Percentiles rank a stretch among this genome's conserved stretches.
These are phyloP conservation scores for Anastatus disparis DNA, from an alignment of 1,140 invertebrate species.

Conservation along the genomic window DNA sequence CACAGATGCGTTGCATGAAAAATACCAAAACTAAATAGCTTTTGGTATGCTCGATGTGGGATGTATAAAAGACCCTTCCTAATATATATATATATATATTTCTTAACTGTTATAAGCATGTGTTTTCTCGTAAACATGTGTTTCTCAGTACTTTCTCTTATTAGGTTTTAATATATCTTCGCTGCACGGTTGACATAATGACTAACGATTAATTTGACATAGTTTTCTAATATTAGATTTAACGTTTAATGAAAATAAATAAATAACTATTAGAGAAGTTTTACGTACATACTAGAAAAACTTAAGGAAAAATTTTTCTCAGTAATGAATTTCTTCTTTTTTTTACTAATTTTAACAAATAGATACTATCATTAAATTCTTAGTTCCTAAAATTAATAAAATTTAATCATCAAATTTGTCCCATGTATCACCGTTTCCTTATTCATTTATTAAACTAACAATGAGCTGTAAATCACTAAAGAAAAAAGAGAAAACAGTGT, in stretches of 20 bases:
- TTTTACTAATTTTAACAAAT: no score
- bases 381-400: no score
- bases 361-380: no score
- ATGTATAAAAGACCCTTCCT: no score
- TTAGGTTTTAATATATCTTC: not conserved
- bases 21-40: no score
- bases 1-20: constrained; percentile 34
- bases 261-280: no score
- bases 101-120: constrained; percentile 28
- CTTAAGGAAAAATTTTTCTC: no score
- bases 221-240: not conserved
- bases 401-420: no score
- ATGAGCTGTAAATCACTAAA: constrained; percentile 1
- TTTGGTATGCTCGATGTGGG: no score
- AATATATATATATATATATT: not conserved
- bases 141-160: constrained; percentile 1
- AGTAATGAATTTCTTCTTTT: no score
- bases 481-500: not conserved
- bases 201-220: not conserved
- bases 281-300: no score
- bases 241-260: not conserved
- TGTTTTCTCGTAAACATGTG: constrained; percentile 28
- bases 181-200: constrained; percentile 5
- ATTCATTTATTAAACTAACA: not conserved
- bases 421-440: no score